Evolutionary conservation across 92 coral and sea anemone genomes (phyloP).

Genomic region (Isaurus tuberculatus): DNA sequence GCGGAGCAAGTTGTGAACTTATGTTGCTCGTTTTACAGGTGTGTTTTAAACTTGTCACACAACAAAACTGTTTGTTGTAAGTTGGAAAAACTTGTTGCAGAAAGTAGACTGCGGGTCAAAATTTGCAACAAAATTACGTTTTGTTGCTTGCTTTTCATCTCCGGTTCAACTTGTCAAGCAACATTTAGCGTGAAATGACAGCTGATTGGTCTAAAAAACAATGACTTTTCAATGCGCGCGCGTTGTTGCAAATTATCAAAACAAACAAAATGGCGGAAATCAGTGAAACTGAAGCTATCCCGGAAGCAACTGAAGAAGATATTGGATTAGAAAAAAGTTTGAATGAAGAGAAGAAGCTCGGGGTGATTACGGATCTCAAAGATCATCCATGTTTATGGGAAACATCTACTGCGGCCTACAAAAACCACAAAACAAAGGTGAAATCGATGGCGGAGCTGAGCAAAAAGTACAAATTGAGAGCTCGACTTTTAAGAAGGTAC

Average conservation of each 20-base stretch:
- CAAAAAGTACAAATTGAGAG: too few relatives aligned
- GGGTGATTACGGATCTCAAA: too few relatives aligned
- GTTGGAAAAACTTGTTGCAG: slow-evolving; percentile 28
- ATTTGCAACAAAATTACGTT: neutral
- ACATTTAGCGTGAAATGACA: neutral
- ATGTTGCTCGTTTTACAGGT: slow-evolving; percentile 23
- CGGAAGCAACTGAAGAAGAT: too few relatives aligned
- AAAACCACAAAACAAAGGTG: too few relatives aligned
- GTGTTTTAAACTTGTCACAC: slow-evolving; percentile 2
- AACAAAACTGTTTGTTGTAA: slow-evolving; percentile 27
- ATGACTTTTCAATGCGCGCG: neutral
- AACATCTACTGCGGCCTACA: too few relatives aligned
- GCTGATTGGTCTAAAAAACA: neutral
- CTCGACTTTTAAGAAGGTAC: too few relatives aligned
- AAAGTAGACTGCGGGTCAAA: slow-evolving; percentile 24
- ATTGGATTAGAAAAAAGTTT: too few relatives aligned
- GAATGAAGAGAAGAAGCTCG: too few relatives aligned
- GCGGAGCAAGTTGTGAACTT: slow-evolving; percentile 1
- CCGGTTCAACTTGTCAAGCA: neutral
- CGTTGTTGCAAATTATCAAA: neutral
- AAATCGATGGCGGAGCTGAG: too few relatives aligned
- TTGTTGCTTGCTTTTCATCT: neutral
- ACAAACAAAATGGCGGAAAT: too few relatives aligned
- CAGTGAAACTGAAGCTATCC: too few relatives aligned
- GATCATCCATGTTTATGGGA: too few relatives aligned